Conservation (phyloP, 2,888 invertebrate species). For the Pollenia labialis region DNA sequence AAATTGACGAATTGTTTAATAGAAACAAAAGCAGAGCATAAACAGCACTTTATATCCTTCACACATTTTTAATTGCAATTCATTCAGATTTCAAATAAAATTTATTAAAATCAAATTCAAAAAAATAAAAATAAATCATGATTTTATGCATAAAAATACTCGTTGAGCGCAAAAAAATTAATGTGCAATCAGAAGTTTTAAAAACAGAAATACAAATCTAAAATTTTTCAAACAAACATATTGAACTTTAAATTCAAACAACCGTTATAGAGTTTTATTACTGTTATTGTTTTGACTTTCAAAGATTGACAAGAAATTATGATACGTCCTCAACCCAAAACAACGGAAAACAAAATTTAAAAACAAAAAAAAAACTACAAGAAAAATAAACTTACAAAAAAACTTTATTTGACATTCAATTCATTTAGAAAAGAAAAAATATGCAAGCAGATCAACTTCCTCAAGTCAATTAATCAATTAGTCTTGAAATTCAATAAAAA, state of each 20-base stretch:
- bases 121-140: not conserved
- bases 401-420: too few relatives aligned
- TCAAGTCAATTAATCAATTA: too few relatives aligned
- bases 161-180: constrained; percentile 38
- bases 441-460: too few relatives aligned
- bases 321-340: constrained; percentile 43
- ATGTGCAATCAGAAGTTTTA: not conserved
- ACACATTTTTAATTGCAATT: constrained; percentile 63
- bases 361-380: constrained; percentile 2
- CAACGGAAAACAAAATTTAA: constrained; percentile 40
- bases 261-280: constrained; percentile 7
- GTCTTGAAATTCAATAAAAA: too few relatives aligned
- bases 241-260: not conserved
- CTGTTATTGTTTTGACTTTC: not conserved
- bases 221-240: constrained; percentile 5
- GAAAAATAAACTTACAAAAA: not conserved
- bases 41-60: constrained; percentile 59
- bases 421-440: too few relatives aligned
- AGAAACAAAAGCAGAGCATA: constrained; percentile 4
- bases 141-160: constrained; percentile 34
- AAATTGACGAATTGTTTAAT: constrained; percentile 7
- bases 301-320: not conserved
- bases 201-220: not conserved
- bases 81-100: constrained; percentile 28
- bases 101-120: constrained; percentile 29